Conservation (phyloP, 53 echinoderm and acorn worm genomes). For the Apostichopus leukothele region DNA sequence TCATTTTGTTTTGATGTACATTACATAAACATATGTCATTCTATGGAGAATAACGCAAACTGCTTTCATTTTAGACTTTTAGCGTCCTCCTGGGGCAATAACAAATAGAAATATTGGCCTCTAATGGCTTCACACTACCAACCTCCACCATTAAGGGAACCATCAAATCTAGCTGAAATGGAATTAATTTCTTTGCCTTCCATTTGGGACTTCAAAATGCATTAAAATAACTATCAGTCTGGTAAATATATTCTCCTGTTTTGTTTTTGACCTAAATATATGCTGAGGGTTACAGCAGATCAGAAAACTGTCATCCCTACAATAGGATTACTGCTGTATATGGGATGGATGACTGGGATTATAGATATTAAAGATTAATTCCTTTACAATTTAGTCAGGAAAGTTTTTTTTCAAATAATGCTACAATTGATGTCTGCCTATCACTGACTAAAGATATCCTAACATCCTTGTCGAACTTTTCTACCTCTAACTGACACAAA, state of each 20-base stretch:
- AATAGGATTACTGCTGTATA: too few relatives aligned
- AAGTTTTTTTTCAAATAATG: too few relatives aligned
- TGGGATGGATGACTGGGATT: too few relatives aligned
- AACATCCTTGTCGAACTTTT: too few relatives aligned
- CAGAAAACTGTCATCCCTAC: too few relatives aligned
- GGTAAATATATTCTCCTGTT: conserved; percentile 6
- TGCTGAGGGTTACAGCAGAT: too few relatives aligned
- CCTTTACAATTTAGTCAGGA: too few relatives aligned
- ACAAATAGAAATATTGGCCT: conserved; percentile 18
- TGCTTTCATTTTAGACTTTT: conserved; percentile 11
- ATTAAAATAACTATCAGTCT: conserved; percentile 22
- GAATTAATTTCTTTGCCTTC: conserved; percentile 29
- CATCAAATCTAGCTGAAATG: not conserved
- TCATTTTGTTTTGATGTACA: not conserved
- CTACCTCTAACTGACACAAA: too few relatives aligned
- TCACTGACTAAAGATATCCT: too few relatives aligned
- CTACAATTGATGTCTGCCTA: too few relatives aligned
- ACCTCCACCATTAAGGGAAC: conserved; percentile 10
- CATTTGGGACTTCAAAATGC: conserved; percentile 39
- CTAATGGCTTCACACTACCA: conserved; percentile 8
- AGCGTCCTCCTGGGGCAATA: not conserved
- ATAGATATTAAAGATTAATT: too few relatives aligned
- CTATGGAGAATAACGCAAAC: not conserved
- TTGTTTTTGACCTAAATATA: too few relatives aligned
- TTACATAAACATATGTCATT: not conserved